Evolutionary conservation across 2,113 vertebrate genomes (phyloP), one percentile per base, ranked within the genome.

Genomic region (Cyprinus carpio): DNA sequence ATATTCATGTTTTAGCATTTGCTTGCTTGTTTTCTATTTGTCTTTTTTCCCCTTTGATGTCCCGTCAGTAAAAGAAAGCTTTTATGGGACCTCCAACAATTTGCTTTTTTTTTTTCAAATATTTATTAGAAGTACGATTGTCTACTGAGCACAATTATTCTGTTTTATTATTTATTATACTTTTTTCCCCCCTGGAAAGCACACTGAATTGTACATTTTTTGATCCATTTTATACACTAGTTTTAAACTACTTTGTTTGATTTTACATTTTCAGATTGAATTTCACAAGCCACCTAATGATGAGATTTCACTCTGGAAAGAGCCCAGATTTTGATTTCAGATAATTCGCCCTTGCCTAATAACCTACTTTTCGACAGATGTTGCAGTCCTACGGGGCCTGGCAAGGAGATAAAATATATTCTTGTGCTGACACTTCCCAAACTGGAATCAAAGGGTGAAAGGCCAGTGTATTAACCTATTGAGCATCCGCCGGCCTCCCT

Each of bases 381-480:
- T 82, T 27, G 76, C 81, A 76, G 90, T 87, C 82, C 75, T 67
- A 82, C 43, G 27, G 75, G 89, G 91, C 80, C 89, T 87, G 86
- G 85, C 25, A 54, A 56, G 29, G 81, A 90, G 90, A 91, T 93
- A 89, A 92, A 93, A 92, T 94, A 89, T 92, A 92, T 94, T 92
- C 92, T 86, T 93, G 60, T 94, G 92, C 92, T 95, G 94, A 94
- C 93, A 92, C 89, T 90, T 91, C 86, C 90, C 91, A 91, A 92
- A 93, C 92, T 82, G 90, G 90, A 94, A 95, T 94, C 80, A 92
- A 95, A 94, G 92, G 93, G 94, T 92, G 92, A 95, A 95, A 95
- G 93, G 95, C 92, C 94, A 94, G 91, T 91, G 93, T 93, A 93
- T 95, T 95, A 95, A 93, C 94, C 95, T 95, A 95, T 95, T 91